phyloP scores from a whole-genome alignment of 2,797 vertebrate species.

The Danio jaintianensis region DNA sequence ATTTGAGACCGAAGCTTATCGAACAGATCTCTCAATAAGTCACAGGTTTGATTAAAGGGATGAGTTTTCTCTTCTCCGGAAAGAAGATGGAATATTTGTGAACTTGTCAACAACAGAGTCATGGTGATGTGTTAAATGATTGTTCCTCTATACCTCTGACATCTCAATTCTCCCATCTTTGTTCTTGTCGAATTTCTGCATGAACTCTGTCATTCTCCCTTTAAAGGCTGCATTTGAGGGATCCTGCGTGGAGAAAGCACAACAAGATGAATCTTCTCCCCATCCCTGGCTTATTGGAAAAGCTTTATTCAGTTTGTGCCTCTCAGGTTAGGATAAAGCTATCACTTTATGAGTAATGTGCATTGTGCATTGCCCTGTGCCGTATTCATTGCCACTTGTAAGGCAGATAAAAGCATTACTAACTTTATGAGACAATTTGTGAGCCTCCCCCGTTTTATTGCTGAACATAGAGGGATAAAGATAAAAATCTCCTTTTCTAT shows the following conservation, averaged over 20 bases:
- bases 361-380: neutral
- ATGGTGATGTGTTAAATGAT: neutral
- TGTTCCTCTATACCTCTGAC: constrained; percentile 86
- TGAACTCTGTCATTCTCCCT: constrained; percentile 97
- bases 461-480: constrained; percentile 10
- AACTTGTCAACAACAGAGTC: constrained; percentile 8
- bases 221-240: constrained; percentile 84
- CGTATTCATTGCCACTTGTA: constrained; percentile 10
- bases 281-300: constrained; percentile 17
- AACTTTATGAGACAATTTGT: constrained; percentile 24
- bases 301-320: neutral
- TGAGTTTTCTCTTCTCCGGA: neutral
- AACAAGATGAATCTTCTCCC: constrained; percentile 13
- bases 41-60: constrained; percentile 28
- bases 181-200: constrained; percentile 97
- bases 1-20: neutral
- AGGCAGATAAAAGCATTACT: constrained; percentile 26
- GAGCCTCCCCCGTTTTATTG: constrained; percentile 21
- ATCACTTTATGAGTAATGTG: neutral
- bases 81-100: neutral
- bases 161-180: constrained; percentile 95
- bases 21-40: constrained; percentile 6
- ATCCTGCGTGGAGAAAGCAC: constrained; percentile 74
- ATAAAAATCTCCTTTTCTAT: constrained; percentile 19
- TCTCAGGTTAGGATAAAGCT: neutral